Percentiles rank a stretch among this genome's conserved stretches.
Evolutionary conservation across 2,888 invertebrate species (phyloP).

Genomic region (Lathronympha strigana): DNA sequence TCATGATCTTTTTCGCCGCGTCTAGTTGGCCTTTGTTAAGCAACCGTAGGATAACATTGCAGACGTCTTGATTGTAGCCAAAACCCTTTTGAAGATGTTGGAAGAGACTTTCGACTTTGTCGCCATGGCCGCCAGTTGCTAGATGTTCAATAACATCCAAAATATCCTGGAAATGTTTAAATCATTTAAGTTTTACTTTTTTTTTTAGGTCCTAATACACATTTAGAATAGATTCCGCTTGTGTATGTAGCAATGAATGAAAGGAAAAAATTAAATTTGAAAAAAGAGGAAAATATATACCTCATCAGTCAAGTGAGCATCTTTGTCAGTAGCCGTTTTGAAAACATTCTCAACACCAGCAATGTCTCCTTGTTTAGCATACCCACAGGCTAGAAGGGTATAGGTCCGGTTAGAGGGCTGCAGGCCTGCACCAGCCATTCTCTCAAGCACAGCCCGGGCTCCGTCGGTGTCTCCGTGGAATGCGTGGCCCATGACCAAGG

Average conservation of each 20-base stretch:
- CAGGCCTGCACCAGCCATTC: slow-evolving; percentile 91
- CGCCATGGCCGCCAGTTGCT: slow-evolving; percentile 86
- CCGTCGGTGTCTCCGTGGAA: slow-evolving; percentile 92
- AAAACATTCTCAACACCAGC: slow-evolving; percentile 84
- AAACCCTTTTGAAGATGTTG: slow-evolving; percentile 84
- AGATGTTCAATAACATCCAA: slow-evolving; percentile 89
- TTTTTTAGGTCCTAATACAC: too few relatives aligned
- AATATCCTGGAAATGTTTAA: slow-evolving; percentile 86
- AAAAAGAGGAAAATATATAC: slow-evolving; percentile 50
- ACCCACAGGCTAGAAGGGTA: slow-evolving; percentile 89
- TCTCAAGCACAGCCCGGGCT: slow-evolving; percentile 89
- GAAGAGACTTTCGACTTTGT: slow-evolving; percentile 86
- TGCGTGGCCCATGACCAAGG: slow-evolving; percentile 93
- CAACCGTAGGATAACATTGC: slow-evolving; percentile 88
- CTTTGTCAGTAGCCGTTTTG: slow-evolving; percentile 86
- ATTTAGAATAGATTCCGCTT: too few relatives aligned
- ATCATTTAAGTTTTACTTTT: too few relatives aligned
- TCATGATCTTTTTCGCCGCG: slow-evolving; percentile 83
- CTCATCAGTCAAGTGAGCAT: slow-evolving; percentile 87
- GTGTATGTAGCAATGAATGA: too few relatives aligned
- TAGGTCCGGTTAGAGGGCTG: slow-evolving; percentile 92
- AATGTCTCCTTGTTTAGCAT: slow-evolving; percentile 91
- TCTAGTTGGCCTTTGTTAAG: slow-evolving; percentile 88
- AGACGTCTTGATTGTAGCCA: slow-evolving; percentile 91
- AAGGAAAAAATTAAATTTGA: too few relatives aligned